These are phyloP conservation scores for Beris chalybata DNA, from an alignment of 2,888 invertebrate genomes.

Conservation along the genomic window DNA sequence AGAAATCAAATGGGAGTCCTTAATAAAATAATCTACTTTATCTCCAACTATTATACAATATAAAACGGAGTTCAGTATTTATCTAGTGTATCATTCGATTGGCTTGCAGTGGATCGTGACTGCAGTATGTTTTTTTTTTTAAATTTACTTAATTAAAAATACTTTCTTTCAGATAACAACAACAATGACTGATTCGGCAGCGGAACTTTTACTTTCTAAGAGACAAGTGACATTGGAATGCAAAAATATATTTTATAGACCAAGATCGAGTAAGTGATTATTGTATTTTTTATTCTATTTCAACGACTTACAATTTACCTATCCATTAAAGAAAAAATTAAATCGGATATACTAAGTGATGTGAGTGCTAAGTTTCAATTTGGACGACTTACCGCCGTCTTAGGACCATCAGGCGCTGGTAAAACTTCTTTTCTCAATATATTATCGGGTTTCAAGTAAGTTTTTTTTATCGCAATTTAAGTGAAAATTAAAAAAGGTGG, in stretches of 20 bases:
- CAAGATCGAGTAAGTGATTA: slow-evolving; percentile 18
- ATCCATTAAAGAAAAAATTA: neutral
- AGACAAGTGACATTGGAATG: slow-evolving; percentile 18
- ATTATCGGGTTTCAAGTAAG: slow-evolving; percentile 70
- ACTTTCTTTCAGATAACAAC: neutral
- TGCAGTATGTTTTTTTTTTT: too few species aligned
- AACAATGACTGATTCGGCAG: slow-evolving; percentile 18
- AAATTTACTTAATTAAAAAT: too few species aligned
- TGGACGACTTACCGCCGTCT: slow-evolving; percentile 65
- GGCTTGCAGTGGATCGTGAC: too few species aligned
- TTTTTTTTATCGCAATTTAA: neutral
- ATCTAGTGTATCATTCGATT: too few species aligned
- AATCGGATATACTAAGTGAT: slow-evolving; percentile 58
- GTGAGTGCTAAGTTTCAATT: slow-evolving; percentile 64
- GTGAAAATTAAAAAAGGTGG: too few species aligned
- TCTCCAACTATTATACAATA: too few species aligned
- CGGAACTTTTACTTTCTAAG: slow-evolving; percentile 18
- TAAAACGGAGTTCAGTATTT: too few species aligned
- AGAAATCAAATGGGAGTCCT: too few species aligned
- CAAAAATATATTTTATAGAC: slow-evolving; percentile 15
- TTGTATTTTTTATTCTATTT: neutral
- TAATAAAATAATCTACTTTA: too few species aligned
- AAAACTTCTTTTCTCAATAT: slow-evolving; percentile 77
- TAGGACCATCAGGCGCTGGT: slow-evolving; percentile 75
- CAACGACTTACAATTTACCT: neutral